Evolutionary conservation across 2,113 vertebrate species (phyloP).

Genomic region (Notarius lentiginosus): DNA sequence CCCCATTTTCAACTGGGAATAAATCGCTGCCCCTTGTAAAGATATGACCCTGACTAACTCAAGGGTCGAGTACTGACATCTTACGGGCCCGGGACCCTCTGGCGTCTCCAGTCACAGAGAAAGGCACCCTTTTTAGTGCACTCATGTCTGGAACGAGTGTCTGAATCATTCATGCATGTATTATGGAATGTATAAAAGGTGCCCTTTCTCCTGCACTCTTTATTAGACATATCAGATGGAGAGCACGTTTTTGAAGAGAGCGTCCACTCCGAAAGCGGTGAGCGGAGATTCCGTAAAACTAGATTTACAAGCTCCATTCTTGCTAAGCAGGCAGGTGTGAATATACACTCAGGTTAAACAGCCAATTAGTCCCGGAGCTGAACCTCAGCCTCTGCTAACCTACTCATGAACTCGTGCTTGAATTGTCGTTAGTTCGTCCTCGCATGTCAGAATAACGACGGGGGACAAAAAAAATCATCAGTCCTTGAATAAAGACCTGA

Average conservation of each 20-base stretch:
- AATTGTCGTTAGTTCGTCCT: not conserved
- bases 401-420: constrained; percentile 24
- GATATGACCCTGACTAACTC: constrained; percentile 57
- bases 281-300: constrained; percentile 50
- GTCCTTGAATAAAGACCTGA: not conserved
- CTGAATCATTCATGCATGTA: constrained; percentile 43
- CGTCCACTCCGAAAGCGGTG: constrained; percentile 25
- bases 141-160: constrained; percentile 35
- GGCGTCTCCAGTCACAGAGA: constrained; percentile 17
- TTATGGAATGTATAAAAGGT: constrained; percentile 46
- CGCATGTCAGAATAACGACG: not conserved
- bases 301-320: constrained; percentile 56
- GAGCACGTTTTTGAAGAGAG: constrained; percentile 12
- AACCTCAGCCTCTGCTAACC: constrained; percentile 48
- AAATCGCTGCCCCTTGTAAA: constrained; percentile 61
- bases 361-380: constrained; percentile 54
- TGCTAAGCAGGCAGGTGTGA: constrained; percentile 53
- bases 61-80: constrained; percentile 48
- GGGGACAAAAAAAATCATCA: not conserved
- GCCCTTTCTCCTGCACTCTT: constrained; percentile 36
- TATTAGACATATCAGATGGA: constrained; percentile 38
- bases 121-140: constrained; percentile 37
- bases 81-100: constrained; percentile 24
- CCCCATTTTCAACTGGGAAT: constrained; percentile 62
- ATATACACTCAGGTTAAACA: constrained; percentile 60